phyloP scores from a whole-genome alignment of 2,888 invertebrate genomes.

The Strigamia maritima region DNA sequence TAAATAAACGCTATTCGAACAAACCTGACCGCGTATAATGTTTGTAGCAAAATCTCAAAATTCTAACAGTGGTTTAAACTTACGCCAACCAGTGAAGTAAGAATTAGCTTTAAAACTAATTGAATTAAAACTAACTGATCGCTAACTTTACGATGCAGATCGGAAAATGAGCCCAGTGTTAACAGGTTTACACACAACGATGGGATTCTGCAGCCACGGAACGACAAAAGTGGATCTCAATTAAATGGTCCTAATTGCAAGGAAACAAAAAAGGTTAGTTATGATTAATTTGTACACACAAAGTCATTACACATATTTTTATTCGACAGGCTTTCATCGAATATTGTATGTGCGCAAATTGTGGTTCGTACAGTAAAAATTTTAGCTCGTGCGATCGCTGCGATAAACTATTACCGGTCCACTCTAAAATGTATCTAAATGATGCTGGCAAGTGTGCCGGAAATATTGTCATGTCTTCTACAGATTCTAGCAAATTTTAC shows the following conservation, averaged over 20 bases:
- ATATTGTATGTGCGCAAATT: constrained; percentile 73
- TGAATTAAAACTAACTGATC: not conserved
- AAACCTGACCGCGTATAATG: not conserved
- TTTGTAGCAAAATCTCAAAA: not conserved
- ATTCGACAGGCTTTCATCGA: constrained; percentile 56
- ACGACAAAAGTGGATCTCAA: not conserved
- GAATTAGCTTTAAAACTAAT: not conserved
- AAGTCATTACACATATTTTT: not conserved
- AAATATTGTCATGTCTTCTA: not conserved
- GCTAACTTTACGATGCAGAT: not conserved
- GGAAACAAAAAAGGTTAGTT: not conserved
- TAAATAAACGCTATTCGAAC: too few relatives aligned
- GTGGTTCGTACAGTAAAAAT: constrained; percentile 74
- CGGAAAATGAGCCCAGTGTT: not conserved
- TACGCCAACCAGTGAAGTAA: not conserved
- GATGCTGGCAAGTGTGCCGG: not conserved
- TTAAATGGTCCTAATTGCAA: not conserved
- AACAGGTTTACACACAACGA: not conserved
- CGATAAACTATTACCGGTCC: constrained; percentile 49
- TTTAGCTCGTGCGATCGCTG: constrained; percentile 74
- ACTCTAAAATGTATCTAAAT: constrained; percentile 44
- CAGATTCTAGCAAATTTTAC: not conserved
- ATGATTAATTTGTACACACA: not conserved
- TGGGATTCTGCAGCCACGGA: not conserved
- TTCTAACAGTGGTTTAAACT: not conserved